A percentile compares a stretch with the other conserved stretches of the same genome.
Conservation (phyloP, 2,888 invertebrate genomes). For the Scaeva pyrastri region DNA sequence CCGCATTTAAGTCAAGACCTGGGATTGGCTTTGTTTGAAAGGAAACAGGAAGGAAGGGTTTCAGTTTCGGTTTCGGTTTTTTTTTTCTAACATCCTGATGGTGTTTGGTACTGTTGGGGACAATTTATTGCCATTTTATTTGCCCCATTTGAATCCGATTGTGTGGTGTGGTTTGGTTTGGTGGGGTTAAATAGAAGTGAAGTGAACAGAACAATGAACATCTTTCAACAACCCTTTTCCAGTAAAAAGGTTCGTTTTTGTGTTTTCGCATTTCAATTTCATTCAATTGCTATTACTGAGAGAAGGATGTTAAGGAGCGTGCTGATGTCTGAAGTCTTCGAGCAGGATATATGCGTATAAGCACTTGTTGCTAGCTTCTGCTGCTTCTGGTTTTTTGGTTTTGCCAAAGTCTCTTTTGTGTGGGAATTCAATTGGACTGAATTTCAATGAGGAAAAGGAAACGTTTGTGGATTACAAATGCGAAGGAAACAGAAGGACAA, state of each 20-base stretch:
- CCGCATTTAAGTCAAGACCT: conserved; percentile 31
- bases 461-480: conserved; percentile 41
- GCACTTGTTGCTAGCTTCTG: conserved; percentile 56
- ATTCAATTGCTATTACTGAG: not conserved
- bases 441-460: conserved; percentile 54
- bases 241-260: conserved; percentile 32
- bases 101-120: conserved; percentile 20
- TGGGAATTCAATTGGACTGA: conserved; percentile 61
- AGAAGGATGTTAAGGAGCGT: conserved; percentile 34
- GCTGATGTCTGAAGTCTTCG: not conserved
- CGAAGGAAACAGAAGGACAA: conserved; percentile 25
- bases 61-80: too few species aligned
- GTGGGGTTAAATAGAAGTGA: too few species aligned
- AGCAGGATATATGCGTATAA: not conserved
- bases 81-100: conserved; percentile 25
- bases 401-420: conserved; percentile 40
- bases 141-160: conserved; percentile 72
- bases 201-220: conserved; percentile 1
- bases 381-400: conserved; percentile 28
- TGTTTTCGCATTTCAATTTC: conserved; percentile 37
- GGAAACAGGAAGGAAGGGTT: conserved; percentile 26
- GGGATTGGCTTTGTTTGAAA: not conserved
- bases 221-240: conserved; percentile 65
- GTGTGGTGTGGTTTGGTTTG: conserved; percentile 60
- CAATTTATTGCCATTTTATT: conserved; percentile 73